Evolutionary conservation across 2,797 vertebrate species (phyloP).

Genomic region (Limosa lapponica): DNA sequence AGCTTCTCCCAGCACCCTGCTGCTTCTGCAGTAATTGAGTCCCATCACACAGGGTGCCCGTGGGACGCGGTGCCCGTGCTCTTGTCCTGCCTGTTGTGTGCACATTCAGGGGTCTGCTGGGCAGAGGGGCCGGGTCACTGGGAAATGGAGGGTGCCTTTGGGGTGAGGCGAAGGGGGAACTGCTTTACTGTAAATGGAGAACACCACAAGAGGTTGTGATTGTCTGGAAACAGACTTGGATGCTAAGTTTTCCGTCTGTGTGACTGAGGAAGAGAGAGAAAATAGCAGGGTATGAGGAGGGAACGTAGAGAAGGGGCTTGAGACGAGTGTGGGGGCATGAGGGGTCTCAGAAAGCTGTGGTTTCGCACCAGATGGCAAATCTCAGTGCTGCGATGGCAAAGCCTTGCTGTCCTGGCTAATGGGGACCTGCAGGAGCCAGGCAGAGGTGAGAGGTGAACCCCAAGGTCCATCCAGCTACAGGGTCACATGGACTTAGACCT

Average conservation of each 20-base stretch:
- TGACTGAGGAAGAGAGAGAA: neutral
- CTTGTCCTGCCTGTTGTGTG: neutral
- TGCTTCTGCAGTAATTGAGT: neutral
- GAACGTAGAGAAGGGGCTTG: neutral
- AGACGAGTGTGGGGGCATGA: accelerated
- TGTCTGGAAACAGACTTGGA: neutral
- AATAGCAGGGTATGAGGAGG: neutral
- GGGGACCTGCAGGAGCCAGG: neutral
- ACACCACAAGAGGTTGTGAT: neutral
- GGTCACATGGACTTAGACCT: neutral
- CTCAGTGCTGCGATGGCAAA: neutral
- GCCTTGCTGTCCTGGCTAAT: neutral
- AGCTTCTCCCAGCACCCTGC: neutral
- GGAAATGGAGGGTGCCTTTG: neutral
- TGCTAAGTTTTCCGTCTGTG: neutral
- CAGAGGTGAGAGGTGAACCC: neutral
- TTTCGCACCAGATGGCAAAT: neutral
- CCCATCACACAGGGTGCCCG: accelerated
- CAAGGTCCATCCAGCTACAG: neutral
- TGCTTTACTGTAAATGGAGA: neutral
- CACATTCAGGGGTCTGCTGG: neutral
- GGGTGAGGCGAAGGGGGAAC: neutral
- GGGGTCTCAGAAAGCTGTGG: neutral
- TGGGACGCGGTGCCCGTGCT: accelerated
- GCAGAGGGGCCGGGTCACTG: neutral